phyloP scores from a whole-genome alignment of 1,140 invertebrate species.

The Trichonephila inaurata region DNA sequence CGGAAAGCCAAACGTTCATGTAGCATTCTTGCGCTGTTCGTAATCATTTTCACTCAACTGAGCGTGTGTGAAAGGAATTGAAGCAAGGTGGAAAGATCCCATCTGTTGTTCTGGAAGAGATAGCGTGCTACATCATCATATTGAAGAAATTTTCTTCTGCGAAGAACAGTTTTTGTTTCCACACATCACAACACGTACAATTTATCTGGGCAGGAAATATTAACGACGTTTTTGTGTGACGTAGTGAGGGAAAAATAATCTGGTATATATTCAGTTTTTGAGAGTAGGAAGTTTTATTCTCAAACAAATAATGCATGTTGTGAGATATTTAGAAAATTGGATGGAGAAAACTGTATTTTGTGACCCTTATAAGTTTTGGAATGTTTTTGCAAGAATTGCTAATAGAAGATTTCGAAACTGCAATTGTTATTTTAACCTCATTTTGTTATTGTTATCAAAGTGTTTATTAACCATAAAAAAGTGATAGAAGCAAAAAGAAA shows the following conservation, averaged over 20 bases:
- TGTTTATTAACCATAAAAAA: no score
- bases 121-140: conserved; percentile 14
- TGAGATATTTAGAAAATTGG: background rate
- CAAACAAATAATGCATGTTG: background rate
- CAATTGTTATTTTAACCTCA: background rate
- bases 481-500: no score
- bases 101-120: background rate
- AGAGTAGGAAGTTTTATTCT: background rate
- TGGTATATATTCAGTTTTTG: background rate
- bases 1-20: background rate
- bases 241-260: background rate
- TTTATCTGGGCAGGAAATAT: background rate
- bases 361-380: background rate
- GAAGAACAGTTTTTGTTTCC: background rate
- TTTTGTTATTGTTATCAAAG: no score
- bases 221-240: background rate
- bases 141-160: background rate
- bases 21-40: background rate
- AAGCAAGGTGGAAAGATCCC: background rate
- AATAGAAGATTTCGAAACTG: background rate
- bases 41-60: background rate
- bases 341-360: background rate
- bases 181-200: background rate
- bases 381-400: background rate
- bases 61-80: background rate